Percentiles rank a stretch among this genome's conserved stretches.
Conservation (phyloP, 2,113 vertebrate genomes). For the Notarius lentiginosus region DNA sequence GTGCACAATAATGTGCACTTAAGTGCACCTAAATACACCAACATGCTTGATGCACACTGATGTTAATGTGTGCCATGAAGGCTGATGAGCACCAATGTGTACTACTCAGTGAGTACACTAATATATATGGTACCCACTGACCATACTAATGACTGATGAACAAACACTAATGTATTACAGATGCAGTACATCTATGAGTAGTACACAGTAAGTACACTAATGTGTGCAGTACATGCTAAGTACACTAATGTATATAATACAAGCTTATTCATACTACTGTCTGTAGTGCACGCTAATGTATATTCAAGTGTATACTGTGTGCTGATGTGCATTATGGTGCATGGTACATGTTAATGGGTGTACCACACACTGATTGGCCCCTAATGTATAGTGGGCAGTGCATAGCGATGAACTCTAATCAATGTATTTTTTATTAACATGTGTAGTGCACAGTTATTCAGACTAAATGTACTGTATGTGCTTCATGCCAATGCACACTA, state of each 20-base stretch:
- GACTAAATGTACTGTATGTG: background rate
- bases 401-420: background rate
- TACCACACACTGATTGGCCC: background rate
- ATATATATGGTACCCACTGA: background rate
- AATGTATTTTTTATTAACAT: background rate
- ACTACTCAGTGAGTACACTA: background rate
- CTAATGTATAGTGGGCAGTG: background rate
- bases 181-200: background rate
- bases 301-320: background rate
- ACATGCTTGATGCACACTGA: background rate
- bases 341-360: background rate
- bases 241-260: background rate
- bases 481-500: background rate
- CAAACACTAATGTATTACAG: background rate
- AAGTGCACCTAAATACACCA: background rate
- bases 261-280: background rate
- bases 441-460: background rate
- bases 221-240: background rate
- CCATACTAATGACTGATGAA: background rate
- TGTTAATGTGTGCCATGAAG: background rate
- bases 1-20: background rate
- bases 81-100: background rate
- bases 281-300: background rate
- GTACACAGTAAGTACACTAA: background rate
- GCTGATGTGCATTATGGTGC: background rate